Conservation (phyloP, 2,113 vertebrate genomes). For the Marmota flaviventris region DNA sequence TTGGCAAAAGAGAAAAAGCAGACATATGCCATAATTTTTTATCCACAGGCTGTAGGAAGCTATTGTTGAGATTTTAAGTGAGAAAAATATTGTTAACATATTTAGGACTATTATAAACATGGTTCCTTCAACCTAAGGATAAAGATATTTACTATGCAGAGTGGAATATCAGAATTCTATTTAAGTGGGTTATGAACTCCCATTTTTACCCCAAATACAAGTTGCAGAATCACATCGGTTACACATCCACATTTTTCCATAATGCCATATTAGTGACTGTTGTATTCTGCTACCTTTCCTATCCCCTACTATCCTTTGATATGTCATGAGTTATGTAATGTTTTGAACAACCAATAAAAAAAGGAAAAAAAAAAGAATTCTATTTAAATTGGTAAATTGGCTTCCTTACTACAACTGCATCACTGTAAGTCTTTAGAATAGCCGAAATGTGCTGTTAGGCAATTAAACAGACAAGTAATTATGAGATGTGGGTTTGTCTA, state of each 20-base stretch:
- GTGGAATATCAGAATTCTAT: background rate
- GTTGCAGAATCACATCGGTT: too few species aligned
- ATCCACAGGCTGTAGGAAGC: background rate
- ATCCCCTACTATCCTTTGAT: too few species aligned
- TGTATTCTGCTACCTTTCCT: too few species aligned
- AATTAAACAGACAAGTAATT: background rate
- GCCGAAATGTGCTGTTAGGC: background rate
- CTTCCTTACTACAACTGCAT: background rate
- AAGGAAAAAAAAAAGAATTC: background rate
- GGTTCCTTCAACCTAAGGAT: background rate
- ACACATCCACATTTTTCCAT: too few species aligned
- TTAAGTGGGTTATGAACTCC: background rate
- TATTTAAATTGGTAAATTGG: constrained; percentile 20
- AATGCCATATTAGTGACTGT: too few species aligned
- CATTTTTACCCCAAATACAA: too few species aligned
- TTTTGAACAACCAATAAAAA: too few species aligned
- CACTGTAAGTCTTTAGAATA: background rate
- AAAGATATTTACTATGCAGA: background rate
- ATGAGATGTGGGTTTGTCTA: background rate
- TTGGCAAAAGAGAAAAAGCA: background rate
- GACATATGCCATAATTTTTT: background rate
- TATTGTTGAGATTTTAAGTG: constrained; percentile 19
- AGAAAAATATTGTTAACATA: background rate
- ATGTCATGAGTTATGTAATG: too few species aligned
- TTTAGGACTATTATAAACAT: background rate